A percentile compares a stretch with the other conserved stretches of the same genome.
These are phyloP conservation scores for Meleagris gallopavo DNA, from an alignment of 2,113 vertebrate species.

Conservation along the genomic window DNA sequence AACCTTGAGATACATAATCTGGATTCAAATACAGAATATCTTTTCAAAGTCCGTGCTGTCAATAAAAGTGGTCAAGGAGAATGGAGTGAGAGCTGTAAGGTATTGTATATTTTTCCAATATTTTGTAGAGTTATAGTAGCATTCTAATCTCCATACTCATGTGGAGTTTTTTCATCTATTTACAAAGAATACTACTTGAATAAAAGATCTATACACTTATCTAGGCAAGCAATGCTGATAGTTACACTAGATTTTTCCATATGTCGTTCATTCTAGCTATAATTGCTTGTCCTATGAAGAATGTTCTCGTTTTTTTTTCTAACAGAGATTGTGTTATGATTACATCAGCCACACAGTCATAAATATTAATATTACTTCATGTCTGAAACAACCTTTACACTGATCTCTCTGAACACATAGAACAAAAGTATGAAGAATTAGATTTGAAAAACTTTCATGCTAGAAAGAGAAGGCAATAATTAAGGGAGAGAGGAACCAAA, in stretches of 20 bases:
- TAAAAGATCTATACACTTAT: background rate
- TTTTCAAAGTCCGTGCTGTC: slow-evolving; percentile 74
- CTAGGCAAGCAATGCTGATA: background rate
- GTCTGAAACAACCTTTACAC: background rate
- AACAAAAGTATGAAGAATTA: background rate
- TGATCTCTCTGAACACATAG: background rate
- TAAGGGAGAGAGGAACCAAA: background rate
- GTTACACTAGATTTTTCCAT: background rate
- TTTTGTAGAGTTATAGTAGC: background rate
- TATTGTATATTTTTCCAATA: background rate
- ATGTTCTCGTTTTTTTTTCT: background rate
- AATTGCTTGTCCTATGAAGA: background rate
- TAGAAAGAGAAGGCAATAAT: background rate
- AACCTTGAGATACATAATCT: slow-evolving; percentile 69
- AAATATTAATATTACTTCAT: background rate
- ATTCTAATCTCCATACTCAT: background rate
- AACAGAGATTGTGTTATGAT: background rate
- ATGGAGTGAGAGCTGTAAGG: slow-evolving; percentile 76
- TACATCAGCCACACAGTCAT: background rate
- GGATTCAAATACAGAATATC: slow-evolving; percentile 68
- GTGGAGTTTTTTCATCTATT: background rate
- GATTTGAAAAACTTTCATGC: background rate
- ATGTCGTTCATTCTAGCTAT: background rate
- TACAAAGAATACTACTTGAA: background rate
- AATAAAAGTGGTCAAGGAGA: slow-evolving; percentile 57